Conservation (phyloP, 2,888 invertebrate genomes). For the Cetonia aurata region DNA sequence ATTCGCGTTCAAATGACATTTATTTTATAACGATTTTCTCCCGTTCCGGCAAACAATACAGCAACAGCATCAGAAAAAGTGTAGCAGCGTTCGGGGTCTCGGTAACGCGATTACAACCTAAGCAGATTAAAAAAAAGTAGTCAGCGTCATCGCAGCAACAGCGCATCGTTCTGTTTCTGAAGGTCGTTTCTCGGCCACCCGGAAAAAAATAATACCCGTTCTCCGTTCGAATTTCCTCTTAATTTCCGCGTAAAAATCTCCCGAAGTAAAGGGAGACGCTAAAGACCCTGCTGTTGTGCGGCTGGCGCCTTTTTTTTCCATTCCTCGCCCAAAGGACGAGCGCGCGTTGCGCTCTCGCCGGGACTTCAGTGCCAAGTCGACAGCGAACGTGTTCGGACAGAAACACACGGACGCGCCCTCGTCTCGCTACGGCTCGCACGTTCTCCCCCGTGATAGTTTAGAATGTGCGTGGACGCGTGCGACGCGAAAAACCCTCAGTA, state of each 20-base stretch:
- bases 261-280: conserved; percentile 20
- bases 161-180: conserved; percentile 6
- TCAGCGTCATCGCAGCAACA: not conserved
- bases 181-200: not conserved
- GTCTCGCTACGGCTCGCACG: not conserved
- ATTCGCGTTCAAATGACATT: not conserved
- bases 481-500: not conserved
- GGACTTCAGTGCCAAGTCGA: conserved; percentile 36
- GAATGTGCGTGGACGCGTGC: not conserved
- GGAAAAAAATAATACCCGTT: not conserved
- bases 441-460: too few relatives aligned
- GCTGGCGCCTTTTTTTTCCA: conserved; percentile 19
- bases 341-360: not conserved
- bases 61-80: not conserved
- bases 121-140: conserved; percentile 14
- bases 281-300: not conserved
- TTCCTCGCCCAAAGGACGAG: conserved; percentile 7
- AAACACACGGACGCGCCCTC: conserved; percentile 14
- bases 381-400: conserved; percentile 30
- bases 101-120: conserved; percentile 19
- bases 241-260: conserved; percentile 28
- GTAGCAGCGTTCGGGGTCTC: not conserved
- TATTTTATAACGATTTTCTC: not conserved
- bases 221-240: conserved; percentile 5
- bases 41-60: not conserved